These are phyloP conservation scores for Euplagia quadripunctaria DNA, from an alignment of 2,888 invertebrate species.

Conservation along the genomic window DNA sequence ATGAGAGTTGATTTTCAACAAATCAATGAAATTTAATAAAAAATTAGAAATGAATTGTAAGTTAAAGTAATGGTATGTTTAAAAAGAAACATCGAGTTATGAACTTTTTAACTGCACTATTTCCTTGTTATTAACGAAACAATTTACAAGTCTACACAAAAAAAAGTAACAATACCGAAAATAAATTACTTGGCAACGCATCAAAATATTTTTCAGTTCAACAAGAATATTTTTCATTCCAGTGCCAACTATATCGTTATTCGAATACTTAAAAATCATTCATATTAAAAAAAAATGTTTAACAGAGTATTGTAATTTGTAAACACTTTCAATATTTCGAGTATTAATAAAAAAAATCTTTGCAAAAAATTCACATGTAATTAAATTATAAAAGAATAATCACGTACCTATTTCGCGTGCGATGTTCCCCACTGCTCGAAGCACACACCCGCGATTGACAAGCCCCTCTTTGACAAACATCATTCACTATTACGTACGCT, in stretches of 20 bases:
- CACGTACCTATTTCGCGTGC: slow-evolving; percentile 46
- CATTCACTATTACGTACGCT: slow-evolving; percentile 45
- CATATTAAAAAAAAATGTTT: background rate
- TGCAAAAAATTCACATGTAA: background rate
- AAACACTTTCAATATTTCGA: background rate
- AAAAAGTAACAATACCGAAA: background rate
- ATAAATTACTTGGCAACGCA: slow-evolving; percentile 12
- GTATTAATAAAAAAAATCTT: background rate
- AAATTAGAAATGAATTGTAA: background rate
- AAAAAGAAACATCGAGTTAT: background rate
- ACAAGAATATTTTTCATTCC: background rate
- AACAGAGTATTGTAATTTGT: background rate
- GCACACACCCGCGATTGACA: slow-evolving; percentile 56
- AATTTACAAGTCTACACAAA: background rate
- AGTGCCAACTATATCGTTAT: background rate
- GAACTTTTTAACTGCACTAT: background rate
- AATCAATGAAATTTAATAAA: background rate
- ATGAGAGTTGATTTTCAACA: background rate
- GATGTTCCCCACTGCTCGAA: slow-evolving; percentile 46
- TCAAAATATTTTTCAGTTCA: slow-evolving; percentile 8
- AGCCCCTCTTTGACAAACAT: slow-evolving; percentile 60
- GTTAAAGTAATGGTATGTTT: background rate
- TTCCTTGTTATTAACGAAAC: background rate
- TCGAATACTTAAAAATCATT: background rate
- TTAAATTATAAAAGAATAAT: slow-evolving; percentile 3